Percentiles rank a stretch among this genome's conserved stretches.
phyloP scores from a whole-genome alignment of 1,140 invertebrate genomes.

The Eupristina koningsbergeri region DNA sequence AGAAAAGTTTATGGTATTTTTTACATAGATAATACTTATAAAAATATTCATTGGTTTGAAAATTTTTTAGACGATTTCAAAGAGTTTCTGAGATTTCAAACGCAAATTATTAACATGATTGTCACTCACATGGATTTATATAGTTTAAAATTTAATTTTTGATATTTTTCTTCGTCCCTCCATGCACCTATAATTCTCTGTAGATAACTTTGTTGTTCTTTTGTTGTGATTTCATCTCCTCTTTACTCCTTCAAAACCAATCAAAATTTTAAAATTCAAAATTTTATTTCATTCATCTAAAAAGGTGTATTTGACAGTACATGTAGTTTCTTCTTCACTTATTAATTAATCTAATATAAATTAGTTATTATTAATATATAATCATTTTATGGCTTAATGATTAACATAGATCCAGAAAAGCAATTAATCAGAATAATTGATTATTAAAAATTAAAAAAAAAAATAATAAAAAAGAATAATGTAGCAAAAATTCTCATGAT shows the following conservation, averaged over 20 bases:
- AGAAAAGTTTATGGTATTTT: neutral
- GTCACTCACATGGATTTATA: constrained; percentile 14
- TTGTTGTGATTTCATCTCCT: neutral
- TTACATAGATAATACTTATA: neutral
- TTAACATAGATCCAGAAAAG: too few species aligned
- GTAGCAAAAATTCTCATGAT: neutral
- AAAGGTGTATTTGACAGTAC: neutral
- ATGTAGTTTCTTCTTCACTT: neutral
- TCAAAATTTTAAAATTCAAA: neutral
- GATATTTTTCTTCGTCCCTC: neutral
- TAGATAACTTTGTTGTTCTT: neutral
- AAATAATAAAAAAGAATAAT: neutral
- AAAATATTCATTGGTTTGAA: neutral
- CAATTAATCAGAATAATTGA: too few species aligned
- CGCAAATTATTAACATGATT: neutral
- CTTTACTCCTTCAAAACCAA: neutral
- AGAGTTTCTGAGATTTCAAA: constrained; percentile 14
- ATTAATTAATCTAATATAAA: too few species aligned
- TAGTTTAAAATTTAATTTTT: constrained; percentile 40
- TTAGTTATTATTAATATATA: too few species aligned
- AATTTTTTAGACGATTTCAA: constrained; percentile 17
- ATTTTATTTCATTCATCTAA: neutral
- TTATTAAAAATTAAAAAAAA: too few species aligned
- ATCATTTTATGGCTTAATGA: too few species aligned
- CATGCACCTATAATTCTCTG: neutral